Evolutionary conservation across 2,888 invertebrate genomes (phyloP).

Genomic region (Sarcophaga subvicina): DNA sequence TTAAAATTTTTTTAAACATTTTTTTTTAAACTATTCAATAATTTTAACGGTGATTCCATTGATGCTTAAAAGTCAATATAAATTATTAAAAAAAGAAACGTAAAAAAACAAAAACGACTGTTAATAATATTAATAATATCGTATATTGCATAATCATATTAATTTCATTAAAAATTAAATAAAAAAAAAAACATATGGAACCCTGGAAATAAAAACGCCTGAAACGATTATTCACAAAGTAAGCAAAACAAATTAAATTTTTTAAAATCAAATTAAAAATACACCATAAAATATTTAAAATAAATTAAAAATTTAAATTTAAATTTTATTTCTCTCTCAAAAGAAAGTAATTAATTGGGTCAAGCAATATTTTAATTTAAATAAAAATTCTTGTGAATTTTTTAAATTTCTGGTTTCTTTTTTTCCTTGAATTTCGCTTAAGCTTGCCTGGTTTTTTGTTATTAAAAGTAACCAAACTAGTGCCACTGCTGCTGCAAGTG

Average conservation of each 20-base stretch:
- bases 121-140: neutral
- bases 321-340: conserved; percentile 3
- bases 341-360: conserved; percentile 54
- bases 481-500: no score
- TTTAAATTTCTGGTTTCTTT: no score
- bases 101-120: neutral
- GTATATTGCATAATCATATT: conserved; percentile 17
- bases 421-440: no score
- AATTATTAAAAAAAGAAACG: neutral
- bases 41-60: conserved; percentile 35
- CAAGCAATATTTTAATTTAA: conserved; percentile 6
- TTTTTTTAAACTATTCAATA: neutral
- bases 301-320: conserved; percentile 15
- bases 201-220: conserved; percentile 2
- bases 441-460: neutral
- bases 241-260: neutral
- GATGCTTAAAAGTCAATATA: conserved; percentile 27
- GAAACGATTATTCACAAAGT: conserved; percentile 1
- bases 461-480: conserved; percentile 16
- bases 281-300: neutral
- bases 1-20: neutral
- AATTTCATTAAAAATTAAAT: neutral
- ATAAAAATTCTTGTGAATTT: no score
- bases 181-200: neutral
- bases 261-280: conserved; percentile 9